phyloP scores from a whole-genome alignment of 1,140 invertebrate species.

The Drosophila punjabiensis region DNA sequence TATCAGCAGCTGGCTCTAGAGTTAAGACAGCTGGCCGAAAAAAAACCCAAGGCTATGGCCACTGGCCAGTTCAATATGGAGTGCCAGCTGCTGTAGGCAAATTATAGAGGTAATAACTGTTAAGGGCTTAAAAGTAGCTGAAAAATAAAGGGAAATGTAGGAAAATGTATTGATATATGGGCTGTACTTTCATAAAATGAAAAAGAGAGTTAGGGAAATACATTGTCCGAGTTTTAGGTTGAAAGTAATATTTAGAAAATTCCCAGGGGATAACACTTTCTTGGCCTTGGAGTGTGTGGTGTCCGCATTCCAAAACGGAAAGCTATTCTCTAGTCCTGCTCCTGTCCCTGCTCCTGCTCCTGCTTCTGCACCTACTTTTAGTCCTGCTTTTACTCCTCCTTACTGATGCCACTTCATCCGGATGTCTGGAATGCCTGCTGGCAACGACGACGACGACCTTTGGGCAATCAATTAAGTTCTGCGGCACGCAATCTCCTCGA shows the following conservation, averaged over 20 bases:
- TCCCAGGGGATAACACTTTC: background rate
- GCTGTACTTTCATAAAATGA: background rate
- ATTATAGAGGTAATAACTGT: slow-evolving; percentile 15
- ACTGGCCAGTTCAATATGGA: slow-evolving; percentile 4
- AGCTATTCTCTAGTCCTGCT: slow-evolving; percentile 4
- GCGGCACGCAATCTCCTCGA: slow-evolving; percentile 41
- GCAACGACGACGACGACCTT: slow-evolving; percentile 15
- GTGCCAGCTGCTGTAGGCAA: slow-evolving; percentile 16
- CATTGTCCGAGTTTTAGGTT: background rate
- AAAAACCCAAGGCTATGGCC: background rate
- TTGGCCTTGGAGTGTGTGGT: background rate
- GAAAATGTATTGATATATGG: background rate
- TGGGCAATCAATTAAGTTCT: slow-evolving; percentile 49
- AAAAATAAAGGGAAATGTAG: background rate
- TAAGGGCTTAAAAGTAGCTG: background rate
- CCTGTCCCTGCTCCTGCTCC: background rate
- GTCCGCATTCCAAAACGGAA: slow-evolving; percentile 1
- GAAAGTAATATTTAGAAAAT: background rate
- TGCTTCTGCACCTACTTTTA: background rate
- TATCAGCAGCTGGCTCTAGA: slow-evolving; percentile 16
- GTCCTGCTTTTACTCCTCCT: background rate
- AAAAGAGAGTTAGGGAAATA: background rate
- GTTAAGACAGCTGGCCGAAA: slow-evolving; percentile 7
- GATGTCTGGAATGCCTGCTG: slow-evolving; percentile 32
- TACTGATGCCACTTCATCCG: slow-evolving; percentile 7